Base-by-base conservation (phyloP, 2,797 vertebrate species). In the Hydrocynus forskahlii region DNA sequence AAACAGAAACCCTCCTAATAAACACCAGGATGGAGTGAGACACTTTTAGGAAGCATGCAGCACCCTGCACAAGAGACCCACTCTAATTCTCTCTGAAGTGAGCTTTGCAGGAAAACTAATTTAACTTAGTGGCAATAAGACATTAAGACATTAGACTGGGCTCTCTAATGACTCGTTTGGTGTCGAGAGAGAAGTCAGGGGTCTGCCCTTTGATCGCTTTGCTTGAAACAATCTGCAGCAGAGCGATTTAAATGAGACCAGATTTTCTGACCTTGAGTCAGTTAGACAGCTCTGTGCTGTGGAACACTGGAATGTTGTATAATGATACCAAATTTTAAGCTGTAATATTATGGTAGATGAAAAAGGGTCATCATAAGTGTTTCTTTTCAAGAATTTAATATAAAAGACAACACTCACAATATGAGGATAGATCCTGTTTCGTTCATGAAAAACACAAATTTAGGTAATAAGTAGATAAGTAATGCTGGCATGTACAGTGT, bases 251-350 rank as follows among this genome's bases (percentile, higher is more conserved):
- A 76, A 54, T 60, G 68, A 45, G 59, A 25, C 23, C 40, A 19
- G 57, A 57, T 40, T 75, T 23, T 69, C 57, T 81, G 69, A 59
- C 60, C 55, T 62, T 71, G 5, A 75, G n/a, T 23, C 23, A 64
- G 29, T 57, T 0, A 43, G 43, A 64, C 48, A 21, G 60, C 29
- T 43, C 25, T 63, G n/a, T 76, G 35, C n/a, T 48, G 60, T 80
- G 48, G 19, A 14, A 14, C 5, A 19, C 8, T 43, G 40, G 4
- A 43, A 8, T 4, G 40, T 43, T 4, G 8, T 43, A 43, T 43
- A 43, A 43, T 4, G 40, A 4, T 43, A 43, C 4, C 4, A 43
- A 4, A 8, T 43, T 43, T 43, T 4, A 4, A 43, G n/a, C n/a
- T n/a, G n/a, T n/a, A n/a, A n/a, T n/a, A n/a, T n/a, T 43, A 8